phyloP scores from a whole-genome alignment of 2,797 vertebrate species.

The Lophura swinhoii region DNA sequence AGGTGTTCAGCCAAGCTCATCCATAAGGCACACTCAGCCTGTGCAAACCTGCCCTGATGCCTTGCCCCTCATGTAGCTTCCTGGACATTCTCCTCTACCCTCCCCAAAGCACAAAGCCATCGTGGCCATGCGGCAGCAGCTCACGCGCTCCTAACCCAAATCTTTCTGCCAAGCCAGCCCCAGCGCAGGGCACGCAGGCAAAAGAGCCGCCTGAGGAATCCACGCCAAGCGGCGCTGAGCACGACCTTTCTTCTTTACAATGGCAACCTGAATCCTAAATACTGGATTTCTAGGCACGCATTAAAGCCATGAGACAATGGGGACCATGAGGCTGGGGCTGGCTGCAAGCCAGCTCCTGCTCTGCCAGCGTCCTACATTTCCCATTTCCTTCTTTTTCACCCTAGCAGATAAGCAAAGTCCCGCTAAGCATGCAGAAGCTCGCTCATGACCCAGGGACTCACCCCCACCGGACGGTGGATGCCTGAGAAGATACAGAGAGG shows the following conservation, averaged over 20 bases:
- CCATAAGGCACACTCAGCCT: neutral
- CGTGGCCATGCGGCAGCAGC: neutral
- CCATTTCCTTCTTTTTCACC: conserved; percentile 44
- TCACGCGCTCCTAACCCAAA: neutral
- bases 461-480: neutral
- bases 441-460: neutral
- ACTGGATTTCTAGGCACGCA: conserved; percentile 73
- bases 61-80: neutral
- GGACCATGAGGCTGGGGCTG: conserved; percentile 54
- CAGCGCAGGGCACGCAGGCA: conserved; percentile 36
- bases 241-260: conserved; percentile 63
- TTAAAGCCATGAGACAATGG: conserved; percentile 73
- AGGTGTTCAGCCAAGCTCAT: conserved; percentile 18
- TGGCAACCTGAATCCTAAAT: conserved; percentile 75
- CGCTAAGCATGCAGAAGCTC: neutral
- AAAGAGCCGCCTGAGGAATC: conserved; percentile 64
- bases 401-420: conserved; percentile 9
- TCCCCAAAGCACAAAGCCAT: conserved; percentile 4
- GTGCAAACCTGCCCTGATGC: neutral
- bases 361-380: neutral
- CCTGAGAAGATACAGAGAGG: neutral
- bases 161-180: conserved; percentile 7
- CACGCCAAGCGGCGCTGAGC: conserved; percentile 43
- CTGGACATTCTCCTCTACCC: neutral
- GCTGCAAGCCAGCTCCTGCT: conserved; percentile 62